Conservation (phyloP, 2,113 vertebrate genomes). For the Lucifuga dentata region DNA sequence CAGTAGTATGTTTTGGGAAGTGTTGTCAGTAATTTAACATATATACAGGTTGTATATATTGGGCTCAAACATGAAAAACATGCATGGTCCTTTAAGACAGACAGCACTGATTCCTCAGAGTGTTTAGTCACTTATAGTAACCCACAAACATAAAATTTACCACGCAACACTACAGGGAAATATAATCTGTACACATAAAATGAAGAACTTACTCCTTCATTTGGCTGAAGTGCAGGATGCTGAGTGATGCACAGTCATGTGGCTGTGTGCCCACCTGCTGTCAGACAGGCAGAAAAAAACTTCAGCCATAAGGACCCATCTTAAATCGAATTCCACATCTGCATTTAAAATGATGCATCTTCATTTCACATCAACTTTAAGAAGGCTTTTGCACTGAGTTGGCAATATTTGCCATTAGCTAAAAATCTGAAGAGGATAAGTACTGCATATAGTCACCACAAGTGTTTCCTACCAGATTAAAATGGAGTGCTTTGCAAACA, state of each 20-base stretch:
- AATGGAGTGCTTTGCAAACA: slow-evolving; percentile 38
- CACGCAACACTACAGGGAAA: slow-evolving; percentile 18
- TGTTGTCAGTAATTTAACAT: too few relatives aligned
- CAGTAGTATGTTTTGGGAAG: too few relatives aligned
- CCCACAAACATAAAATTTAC: slow-evolving; percentile 17
- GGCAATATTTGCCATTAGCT: slow-evolving; percentile 48
- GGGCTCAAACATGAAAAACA: too few relatives aligned
- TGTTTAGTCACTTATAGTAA: too few relatives aligned
- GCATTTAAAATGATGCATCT: slow-evolving; percentile 65
- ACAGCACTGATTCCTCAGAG: too few relatives aligned
- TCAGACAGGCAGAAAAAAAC: slow-evolving; percentile 15
- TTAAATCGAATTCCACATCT: slow-evolving; percentile 42
- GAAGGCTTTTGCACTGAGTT: slow-evolving; percentile 51
- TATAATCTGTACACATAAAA: slow-evolving; percentile 18
- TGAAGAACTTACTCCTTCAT: slow-evolving; percentile 33
- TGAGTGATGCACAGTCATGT: slow-evolving; percentile 30
- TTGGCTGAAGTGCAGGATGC: slow-evolving; percentile 22
- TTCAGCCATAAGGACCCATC: slow-evolving; percentile 15
- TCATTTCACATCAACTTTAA: slow-evolving; percentile 60
- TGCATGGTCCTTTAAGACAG: too few relatives aligned
- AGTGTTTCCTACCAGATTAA: slow-evolving; percentile 40
- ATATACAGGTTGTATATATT: too few relatives aligned
- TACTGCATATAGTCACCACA: slow-evolving; percentile 25
- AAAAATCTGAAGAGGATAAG: slow-evolving; percentile 43
- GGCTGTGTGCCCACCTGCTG: slow-evolving; percentile 35